A percentile compares a stretch with the other conserved stretches of the same genome.
These are phyloP conservation scores for Onthophagus sagittarius DNA, from an alignment of 2,888 invertebrate species.

Conservation along the genomic window DNA sequence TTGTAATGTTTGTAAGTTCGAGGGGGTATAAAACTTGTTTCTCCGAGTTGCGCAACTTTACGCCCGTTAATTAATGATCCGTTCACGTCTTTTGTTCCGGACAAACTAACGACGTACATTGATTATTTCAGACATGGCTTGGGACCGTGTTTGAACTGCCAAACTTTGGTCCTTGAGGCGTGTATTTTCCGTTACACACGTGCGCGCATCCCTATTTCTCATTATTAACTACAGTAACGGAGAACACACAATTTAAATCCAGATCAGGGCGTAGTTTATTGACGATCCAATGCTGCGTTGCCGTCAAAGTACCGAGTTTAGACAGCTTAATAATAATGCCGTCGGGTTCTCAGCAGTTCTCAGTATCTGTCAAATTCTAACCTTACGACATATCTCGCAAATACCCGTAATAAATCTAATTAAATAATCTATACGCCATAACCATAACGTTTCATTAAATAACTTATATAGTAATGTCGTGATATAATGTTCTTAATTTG, in stretches of 20 bases:
- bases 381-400: too few species aligned
- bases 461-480: too few species aligned
- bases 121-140: slow-evolving; percentile 8
- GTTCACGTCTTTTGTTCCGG: neutral
- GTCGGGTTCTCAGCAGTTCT: neutral
- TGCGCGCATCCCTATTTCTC: slow-evolving; percentile 2
- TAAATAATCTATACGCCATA: too few species aligned
- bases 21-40: neutral
- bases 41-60: neutral
- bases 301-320: neutral
- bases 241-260: slow-evolving; percentile 11
- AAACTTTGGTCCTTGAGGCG: slow-evolving; percentile 3
- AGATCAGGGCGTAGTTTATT: slow-evolving; percentile 2
- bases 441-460: too few species aligned
- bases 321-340: neutral
- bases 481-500: too few species aligned
- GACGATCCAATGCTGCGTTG: neutral
- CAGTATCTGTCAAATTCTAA: too few species aligned
- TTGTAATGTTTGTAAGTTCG: neutral
- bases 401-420: too few species aligned
- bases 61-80: neutral
- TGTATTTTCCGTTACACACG: slow-evolving; percentile 2
- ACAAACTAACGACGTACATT: slow-evolving; percentile 1
- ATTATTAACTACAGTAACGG: slow-evolving; percentile 7
- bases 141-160: slow-evolving; percentile 1